Conservation (phyloP, 2,888 invertebrate genomes). For the Pteria penguin region DNA sequence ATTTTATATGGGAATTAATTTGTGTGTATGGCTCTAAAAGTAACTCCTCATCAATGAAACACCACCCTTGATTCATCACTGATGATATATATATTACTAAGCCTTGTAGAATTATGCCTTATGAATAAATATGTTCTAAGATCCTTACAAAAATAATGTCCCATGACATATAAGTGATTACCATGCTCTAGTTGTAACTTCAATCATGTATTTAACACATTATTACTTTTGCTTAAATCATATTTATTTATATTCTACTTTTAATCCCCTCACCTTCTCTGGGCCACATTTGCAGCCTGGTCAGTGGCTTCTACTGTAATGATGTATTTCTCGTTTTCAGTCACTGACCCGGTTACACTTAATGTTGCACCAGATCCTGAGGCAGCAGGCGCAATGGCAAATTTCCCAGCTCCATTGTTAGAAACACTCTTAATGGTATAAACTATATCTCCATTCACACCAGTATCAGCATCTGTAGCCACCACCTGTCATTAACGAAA, state of each 20-base stretch:
- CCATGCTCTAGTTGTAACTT: background rate
- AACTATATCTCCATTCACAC: slow-evolving; percentile 37
- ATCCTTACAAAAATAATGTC: background rate
- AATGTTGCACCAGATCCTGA: slow-evolving; percentile 5
- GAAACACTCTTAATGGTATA: slow-evolving; percentile 48
- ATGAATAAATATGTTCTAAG: no score
- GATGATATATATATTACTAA: no score
- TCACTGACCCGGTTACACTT: slow-evolving; percentile 16
- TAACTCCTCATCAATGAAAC: no score
- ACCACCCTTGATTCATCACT: no score
- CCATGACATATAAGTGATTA: background rate
- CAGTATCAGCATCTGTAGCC: slow-evolving; percentile 53
- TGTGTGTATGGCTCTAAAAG: no score
- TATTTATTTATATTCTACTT: background rate
- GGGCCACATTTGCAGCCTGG: slow-evolving; percentile 8
- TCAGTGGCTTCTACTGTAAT: slow-evolving; percentile 42
- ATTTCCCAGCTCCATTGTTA: slow-evolving; percentile 14
- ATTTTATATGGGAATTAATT: no score
- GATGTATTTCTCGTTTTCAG: slow-evolving; percentile 25
- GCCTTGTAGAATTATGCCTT: no score
- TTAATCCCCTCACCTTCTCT: slow-evolving; percentile 13
- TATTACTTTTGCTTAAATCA: background rate
- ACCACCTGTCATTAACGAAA: slow-evolving; percentile 35
- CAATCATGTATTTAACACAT: background rate
- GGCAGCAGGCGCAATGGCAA: slow-evolving; percentile 11